Conservation (phyloP, 1,140 invertebrate species). For the Drosophila pallidifrons region DNA sequence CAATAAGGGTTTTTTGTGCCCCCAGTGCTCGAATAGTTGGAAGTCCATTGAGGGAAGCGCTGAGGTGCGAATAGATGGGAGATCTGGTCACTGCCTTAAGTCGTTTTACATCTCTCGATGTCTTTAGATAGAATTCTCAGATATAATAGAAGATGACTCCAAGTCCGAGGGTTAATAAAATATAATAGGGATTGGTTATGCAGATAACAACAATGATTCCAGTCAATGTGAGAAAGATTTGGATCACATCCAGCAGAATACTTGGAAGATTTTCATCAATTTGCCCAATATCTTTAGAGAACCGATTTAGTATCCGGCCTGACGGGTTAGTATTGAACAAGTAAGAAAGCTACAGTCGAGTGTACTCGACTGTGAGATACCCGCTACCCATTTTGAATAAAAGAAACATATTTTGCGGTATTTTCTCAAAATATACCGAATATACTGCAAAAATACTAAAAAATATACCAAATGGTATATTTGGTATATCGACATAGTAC, state of each 20-base stretch:
- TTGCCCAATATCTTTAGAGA: constrained; percentile 91
- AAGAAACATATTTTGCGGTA: too few species aligned
- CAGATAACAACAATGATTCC: constrained; percentile 89
- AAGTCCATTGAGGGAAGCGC: constrained; percentile 89
- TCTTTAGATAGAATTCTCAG: constrained; percentile 91
- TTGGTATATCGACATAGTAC: too few species aligned
- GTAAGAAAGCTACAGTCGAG: too few species aligned
- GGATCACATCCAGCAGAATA: constrained; percentile 91
- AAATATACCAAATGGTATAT: too few species aligned
- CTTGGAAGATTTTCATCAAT: constrained; percentile 95
- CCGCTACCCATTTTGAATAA: too few species aligned
- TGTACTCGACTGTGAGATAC: too few species aligned
- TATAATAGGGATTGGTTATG: constrained; percentile 90
- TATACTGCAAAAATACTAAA: too few species aligned
- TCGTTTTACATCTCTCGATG: constrained; percentile 93
- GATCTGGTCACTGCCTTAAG: constrained; percentile 91
- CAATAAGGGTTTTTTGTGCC: constrained; percentile 88
- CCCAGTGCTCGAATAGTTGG: constrained; percentile 90
- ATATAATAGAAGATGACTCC: constrained; percentile 90
- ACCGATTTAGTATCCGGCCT: constrained; percentile 90
- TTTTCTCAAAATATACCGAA: too few species aligned
- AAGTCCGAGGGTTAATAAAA: constrained; percentile 89
- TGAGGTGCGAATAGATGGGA: constrained; percentile 92
- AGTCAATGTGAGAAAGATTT: constrained; percentile 88
- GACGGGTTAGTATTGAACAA: constrained; percentile 92